Evolutionary conservation across 1,140 invertebrate genomes (phyloP).

Genomic region (Cephus cinctus): DNA sequence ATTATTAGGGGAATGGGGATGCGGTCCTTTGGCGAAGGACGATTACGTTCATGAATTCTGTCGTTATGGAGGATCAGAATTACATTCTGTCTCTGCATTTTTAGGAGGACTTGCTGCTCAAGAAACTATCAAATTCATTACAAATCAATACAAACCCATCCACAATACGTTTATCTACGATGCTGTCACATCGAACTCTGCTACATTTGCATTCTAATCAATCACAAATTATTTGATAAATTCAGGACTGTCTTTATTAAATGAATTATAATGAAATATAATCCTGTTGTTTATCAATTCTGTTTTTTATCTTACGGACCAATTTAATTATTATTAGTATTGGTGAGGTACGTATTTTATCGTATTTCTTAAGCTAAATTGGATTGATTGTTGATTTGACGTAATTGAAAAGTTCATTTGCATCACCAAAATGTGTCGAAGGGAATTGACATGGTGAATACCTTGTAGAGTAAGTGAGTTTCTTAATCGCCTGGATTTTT

Average conservation of each 20-base stretch:
- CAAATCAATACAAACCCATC: slow-evolving; percentile 93
- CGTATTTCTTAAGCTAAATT: slow-evolving; percentile 2
- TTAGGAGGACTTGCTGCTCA: slow-evolving; percentile 91
- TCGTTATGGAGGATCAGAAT: slow-evolving; percentile 88
- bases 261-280: no score
- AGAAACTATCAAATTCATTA: slow-evolving; percentile 97
- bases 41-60: slow-evolving; percentile 96
- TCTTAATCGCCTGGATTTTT: slow-evolving; percentile 2
- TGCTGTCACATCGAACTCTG: slow-evolving; percentile 84
- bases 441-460: neutral
- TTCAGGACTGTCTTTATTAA: slow-evolving; percentile 21
- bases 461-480: neutral
- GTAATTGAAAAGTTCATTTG: neutral
- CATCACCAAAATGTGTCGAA: neutral
- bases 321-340: no score
- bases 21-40: slow-evolving; percentile 78
- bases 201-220: slow-evolving; percentile 69
- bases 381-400: slow-evolving; percentile 1
- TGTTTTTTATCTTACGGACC: no score
- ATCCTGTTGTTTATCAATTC: slow-evolving; percentile 12
- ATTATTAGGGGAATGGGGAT: slow-evolving; percentile 83
- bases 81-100: slow-evolving; percentile 94
- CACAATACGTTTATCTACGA: slow-evolving; percentile 97
- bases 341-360: no score
- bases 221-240: slow-evolving; percentile 11